Base-by-base conservation (phyloP, 2,888 invertebrate genomes). In the Mellilla xanthometata region DNA sequence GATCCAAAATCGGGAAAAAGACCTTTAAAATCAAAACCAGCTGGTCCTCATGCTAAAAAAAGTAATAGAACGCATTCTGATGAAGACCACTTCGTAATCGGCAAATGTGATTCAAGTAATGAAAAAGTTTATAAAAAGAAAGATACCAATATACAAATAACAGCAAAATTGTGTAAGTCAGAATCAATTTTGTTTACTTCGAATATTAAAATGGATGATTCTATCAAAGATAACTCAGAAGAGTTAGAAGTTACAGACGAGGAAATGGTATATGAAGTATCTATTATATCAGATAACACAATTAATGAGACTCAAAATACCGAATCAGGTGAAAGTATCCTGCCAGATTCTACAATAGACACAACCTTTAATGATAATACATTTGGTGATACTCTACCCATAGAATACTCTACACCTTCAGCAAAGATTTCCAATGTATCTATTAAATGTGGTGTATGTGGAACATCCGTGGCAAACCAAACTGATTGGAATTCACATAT, bases 401-500 rank as follows among this genome's bases (percentile, higher is more conserved):
- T 28, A 28, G 45, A 40, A 12, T 26, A 15, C 3, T 19, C 23
- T 12, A 19, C 3, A 13, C 13, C 13, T 39, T 15, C 12, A 41
- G 34, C 9, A 35, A 26, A 30, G 13, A 11, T 0, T 8, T 26
- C 30, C 11, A 23, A 23, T 10, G n/a, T 32, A 6, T 35, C 33
- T 4, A 31, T 43, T 22, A 56, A 55, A 49, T 73, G 73, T 45
- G 70, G 56, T 1, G 61, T 68, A 2, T 72, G 72, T 34, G 39
- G 47, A 19, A 28, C 54, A 39, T 34, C 22, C 15, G 40, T 71
- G 4, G n/a, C n/a, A n/a, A 42, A 54, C 5, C 22, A 33, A 1
- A 12, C 28, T 3, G 38, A 49, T 19, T 72, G 72, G 75, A 32
- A 60, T 2, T 45, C 49, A 7, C 75, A 76, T 44, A 65, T 64